A percentile compares a stretch with the other conserved stretches of the same genome.
Evolutionary conservation across 1,140 invertebrate genomes (phyloP).

Genomic region (Thrips palmi): DNA sequence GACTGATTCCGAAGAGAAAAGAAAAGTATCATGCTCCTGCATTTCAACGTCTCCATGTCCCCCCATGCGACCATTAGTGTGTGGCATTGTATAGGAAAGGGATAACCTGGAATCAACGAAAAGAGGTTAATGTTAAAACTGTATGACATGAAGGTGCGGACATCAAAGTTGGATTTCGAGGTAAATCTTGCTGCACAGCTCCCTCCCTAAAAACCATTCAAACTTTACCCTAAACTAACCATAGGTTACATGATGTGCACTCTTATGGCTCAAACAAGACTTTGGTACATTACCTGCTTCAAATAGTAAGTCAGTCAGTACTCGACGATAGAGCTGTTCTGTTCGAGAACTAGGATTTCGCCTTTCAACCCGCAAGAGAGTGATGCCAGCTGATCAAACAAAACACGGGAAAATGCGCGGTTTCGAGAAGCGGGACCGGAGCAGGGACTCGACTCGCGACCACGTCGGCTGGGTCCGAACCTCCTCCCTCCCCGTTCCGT

Average conservation of each 20-base stretch:
- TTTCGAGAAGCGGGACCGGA: conserved; percentile 3
- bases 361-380: neutral
- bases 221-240: conserved; percentile 7
- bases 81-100: no score
- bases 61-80: conserved; percentile 16
- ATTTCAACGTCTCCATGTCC: conserved; percentile 51
- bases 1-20: conserved; percentile 98
- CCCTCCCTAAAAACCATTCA: neutral
- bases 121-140: no score
- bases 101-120: no score
- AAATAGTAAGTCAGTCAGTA: conserved; percentile 1
- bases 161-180: conserved; percentile 12
- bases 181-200: neutral
- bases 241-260: conserved; percentile 9
- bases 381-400: conserved; percentile 11
- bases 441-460: conserved; percentile 6
- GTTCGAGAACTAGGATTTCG: neutral
- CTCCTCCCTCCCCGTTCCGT: no score
- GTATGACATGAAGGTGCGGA: conserved; percentile 17
- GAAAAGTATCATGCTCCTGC: conserved; percentile 70
- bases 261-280: neutral
- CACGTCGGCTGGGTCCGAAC: conserved; percentile 12
- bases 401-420: neutral
- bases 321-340: neutral
- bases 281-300: neutral